phyloP scores from a whole-genome alignment of 2,797 vertebrate species.

The Rhynchotus rufescens region DNA sequence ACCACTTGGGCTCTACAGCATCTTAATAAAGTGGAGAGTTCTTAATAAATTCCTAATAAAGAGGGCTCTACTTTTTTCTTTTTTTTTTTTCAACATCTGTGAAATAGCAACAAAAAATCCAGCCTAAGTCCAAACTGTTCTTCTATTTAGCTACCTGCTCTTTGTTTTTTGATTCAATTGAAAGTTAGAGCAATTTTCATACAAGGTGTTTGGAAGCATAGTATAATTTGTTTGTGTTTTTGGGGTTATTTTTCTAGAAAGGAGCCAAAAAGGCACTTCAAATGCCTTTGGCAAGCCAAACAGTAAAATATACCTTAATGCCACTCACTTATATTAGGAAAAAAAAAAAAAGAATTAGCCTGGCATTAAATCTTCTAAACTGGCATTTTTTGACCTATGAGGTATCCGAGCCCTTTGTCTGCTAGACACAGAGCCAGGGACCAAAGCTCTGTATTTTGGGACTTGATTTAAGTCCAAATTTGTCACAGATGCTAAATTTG shows the following conservation, averaged over 20 bases:
- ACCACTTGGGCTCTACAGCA: background rate
- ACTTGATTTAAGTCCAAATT: background rate
- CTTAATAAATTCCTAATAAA: too few relatives aligned
- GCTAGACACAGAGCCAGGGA: background rate
- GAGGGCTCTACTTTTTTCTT: background rate
- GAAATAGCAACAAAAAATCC: background rate
- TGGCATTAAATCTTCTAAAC: background rate
- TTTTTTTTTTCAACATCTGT: background rate
- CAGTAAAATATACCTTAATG: background rate
- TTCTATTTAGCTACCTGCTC: background rate
- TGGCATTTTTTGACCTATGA: background rate
- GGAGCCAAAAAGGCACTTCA: background rate
- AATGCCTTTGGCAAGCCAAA: background rate
- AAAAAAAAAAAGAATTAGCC: background rate
- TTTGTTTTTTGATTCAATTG: background rate
- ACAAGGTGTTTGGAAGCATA: background rate
- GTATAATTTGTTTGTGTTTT: background rate
- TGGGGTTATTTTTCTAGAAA: background rate
- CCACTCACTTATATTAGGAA: background rate
- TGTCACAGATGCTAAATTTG: background rate
- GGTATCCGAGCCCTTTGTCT: background rate
- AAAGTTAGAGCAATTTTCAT: background rate
- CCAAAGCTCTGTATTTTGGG: background rate
- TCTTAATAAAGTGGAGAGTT: constrained; percentile 1
- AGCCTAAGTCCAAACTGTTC: background rate